Percentiles rank a stretch among this genome's conserved stretches.
These are phyloP conservation scores for Drosophila falleni DNA, from an alignment of 2,888 invertebrate species.

Conservation along the genomic window DNA sequence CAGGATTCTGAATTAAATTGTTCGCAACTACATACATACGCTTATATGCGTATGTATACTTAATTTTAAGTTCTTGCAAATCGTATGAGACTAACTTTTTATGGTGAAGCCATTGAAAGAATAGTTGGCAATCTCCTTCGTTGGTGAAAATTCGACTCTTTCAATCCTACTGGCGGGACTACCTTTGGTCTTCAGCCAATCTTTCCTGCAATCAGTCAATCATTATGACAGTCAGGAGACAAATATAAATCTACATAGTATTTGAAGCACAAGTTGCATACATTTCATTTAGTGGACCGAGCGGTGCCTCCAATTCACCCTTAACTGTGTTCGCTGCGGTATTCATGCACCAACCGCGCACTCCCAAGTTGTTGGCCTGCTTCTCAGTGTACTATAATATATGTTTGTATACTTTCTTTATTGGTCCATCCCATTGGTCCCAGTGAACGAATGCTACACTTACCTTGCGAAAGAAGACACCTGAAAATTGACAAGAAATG, in stretches of 20 bases:
- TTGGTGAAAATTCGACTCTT: constrained; percentile 89
- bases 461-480: constrained; percentile 84
- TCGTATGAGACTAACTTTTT: constrained; percentile 64
- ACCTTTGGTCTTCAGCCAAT: constrained; percentile 88
- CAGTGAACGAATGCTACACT: constrained; percentile 24
- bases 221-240: not conserved
- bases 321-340: constrained; percentile 88
- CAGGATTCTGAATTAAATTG: not conserved
- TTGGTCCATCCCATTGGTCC: not conserved
- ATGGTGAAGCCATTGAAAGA: constrained; percentile 87
- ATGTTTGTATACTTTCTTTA: not conserved
- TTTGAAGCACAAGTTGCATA: constrained; percentile 36
- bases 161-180: constrained; percentile 91
- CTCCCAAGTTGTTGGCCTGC: constrained; percentile 87
- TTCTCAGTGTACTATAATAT: constrained; percentile 87
- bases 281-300: constrained; percentile 87
- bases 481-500: constrained; percentile 54
- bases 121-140: constrained; percentile 87
- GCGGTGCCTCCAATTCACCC: constrained; percentile 88
- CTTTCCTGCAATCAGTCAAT: constrained; percentile 70
- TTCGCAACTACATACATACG: not conserved
- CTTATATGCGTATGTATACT: not conserved
- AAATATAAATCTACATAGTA: not conserved
- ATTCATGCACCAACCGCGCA: constrained; percentile 90
- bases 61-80: not conserved